Conservation (phyloP, 1,140 invertebrate species). For the Drosophila sp. region DNA sequence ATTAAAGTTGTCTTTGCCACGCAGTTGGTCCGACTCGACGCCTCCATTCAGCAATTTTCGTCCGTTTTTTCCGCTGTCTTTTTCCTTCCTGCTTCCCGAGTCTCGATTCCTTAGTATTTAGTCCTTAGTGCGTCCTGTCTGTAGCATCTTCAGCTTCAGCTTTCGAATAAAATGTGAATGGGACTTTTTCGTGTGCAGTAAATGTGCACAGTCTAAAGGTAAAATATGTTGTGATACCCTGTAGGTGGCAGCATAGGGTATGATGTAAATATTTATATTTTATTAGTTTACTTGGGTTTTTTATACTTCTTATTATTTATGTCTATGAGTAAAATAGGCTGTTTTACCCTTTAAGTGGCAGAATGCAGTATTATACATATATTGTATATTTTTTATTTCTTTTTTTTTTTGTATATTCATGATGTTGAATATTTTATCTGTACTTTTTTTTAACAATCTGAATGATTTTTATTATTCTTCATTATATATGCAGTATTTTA, state of each 20-base stretch:
- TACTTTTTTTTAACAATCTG: too few relatives aligned
- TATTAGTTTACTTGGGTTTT: background rate
- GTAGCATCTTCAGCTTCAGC: constrained; percentile 16
- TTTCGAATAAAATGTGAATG: constrained; percentile 20
- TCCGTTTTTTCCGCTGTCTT: background rate
- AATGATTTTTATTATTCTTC: too few relatives aligned
- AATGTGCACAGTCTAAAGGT: constrained; percentile 31
- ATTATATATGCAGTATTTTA: too few relatives aligned
- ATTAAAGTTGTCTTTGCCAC: background rate
- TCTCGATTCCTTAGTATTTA: background rate
- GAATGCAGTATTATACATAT: too few relatives aligned
- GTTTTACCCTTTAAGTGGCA: background rate
- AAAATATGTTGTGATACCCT: constrained; percentile 26
- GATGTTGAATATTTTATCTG: too few relatives aligned
- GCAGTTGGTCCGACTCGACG: constrained; percentile 2
- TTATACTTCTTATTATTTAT: background rate
- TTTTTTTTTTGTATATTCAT: too few relatives aligned
- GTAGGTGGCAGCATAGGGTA: background rate
- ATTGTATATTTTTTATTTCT: too few relatives aligned
- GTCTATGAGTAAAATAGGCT: too few relatives aligned
- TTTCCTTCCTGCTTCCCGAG: background rate
- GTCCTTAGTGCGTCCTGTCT: background rate
- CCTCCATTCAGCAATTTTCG: constrained; percentile 4
- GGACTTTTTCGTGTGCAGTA: constrained; percentile 38
- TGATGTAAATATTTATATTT: constrained; percentile 1